Base-by-base conservation (phyloP, 2,797 vertebrate genomes). In the Mormyrus hasselquistii region DNA sequence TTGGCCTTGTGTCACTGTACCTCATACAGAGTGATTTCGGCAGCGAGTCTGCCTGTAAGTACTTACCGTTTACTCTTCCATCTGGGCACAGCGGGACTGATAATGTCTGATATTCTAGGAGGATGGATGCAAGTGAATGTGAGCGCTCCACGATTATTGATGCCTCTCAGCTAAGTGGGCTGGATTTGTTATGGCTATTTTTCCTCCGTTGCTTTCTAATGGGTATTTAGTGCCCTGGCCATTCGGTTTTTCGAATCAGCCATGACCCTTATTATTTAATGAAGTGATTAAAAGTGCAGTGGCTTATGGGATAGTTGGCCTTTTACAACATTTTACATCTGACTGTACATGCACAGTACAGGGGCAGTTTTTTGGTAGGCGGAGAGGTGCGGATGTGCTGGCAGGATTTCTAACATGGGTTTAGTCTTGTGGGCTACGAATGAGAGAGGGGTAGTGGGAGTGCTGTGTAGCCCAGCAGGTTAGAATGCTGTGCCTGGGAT, bases 91-190 rank as follows among this genome's bases (percentile, higher is more conserved):
- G 90, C 76, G 89, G 69, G 88, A 91, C 88, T 90, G 87, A 89
- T 4, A 53, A 90, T 47, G 92, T 91, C 91, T 91, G 90, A 92
- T 92, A 92, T 92, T 88, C 87, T 91, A 92, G 93, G 92, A 89
- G 88, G 91, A 92, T 91, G 92, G 93, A 95, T 94, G 90, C 91
- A 91, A 93, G 91, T 92, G 87, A 93, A 94, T 93, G 91, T 84
- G 88, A 93, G 90, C 90, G 25, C 90, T 90, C 91, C 92, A 91
- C 93, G 92, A 92, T 92, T 94, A 93, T 90, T 91, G 94, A 92
- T 92, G 93, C 93, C 93, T 94, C 91, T 50, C 91, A 92, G 94
- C 92, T 92, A 95, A 94, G 93, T 94, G 90, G 93, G 92, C 92
- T 93, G 93, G 91, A 93, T 95, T 95, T 94, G 94, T 94, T 93